A percentile compares a stretch with the other conserved stretches of the same genome.
These are phyloP conservation scores for Drosophila nr. perissopoda DNA, from an alignment of 2,888 invertebrate species.

Conservation along the genomic window DNA sequence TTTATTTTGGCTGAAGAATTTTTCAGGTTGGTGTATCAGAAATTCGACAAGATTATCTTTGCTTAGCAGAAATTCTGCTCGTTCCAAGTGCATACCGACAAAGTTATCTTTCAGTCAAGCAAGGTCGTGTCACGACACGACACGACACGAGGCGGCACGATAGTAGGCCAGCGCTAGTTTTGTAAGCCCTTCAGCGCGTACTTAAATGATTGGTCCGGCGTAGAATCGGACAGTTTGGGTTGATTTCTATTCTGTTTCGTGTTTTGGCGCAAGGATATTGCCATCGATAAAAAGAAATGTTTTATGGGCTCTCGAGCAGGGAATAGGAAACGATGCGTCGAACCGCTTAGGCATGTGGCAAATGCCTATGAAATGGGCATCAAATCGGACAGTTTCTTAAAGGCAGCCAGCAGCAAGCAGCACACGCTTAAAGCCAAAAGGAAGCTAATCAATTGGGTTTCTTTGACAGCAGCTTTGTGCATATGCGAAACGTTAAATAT, in stretches of 20 bases:
- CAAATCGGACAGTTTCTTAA: slow-evolving; percentile 35
- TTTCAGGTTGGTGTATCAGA: neutral
- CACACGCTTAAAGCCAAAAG: slow-evolving; percentile 32
- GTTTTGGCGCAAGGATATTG: slow-evolving; percentile 58
- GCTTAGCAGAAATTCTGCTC: neutral
- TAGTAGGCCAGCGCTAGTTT: neutral
- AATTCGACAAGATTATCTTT: neutral
- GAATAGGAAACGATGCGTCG: slow-evolving; percentile 27
- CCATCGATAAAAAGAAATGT: slow-evolving; percentile 60
- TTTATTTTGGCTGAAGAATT: too few species aligned
- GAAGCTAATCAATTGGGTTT: slow-evolving; percentile 36
- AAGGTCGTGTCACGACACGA: neutral
- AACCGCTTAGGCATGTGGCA: slow-evolving; percentile 39
- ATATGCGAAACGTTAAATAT: neutral
- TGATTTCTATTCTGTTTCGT: slow-evolving; percentile 28
- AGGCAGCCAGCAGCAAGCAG: neutral
- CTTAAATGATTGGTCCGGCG: slow-evolving; percentile 49
- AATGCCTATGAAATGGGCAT: slow-evolving; percentile 52
- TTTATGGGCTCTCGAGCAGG: slow-evolving; percentile 35
- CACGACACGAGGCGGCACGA: neutral
- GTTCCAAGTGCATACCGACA: too few species aligned
- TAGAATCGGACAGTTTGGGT: slow-evolving; percentile 24
- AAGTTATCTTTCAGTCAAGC: neutral
- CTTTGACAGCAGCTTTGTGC: slow-evolving; percentile 2
- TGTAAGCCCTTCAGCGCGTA: slow-evolving; percentile 2